Conservation (phyloP, 2,888 invertebrate genomes). For the Apamea anceps region DNA sequence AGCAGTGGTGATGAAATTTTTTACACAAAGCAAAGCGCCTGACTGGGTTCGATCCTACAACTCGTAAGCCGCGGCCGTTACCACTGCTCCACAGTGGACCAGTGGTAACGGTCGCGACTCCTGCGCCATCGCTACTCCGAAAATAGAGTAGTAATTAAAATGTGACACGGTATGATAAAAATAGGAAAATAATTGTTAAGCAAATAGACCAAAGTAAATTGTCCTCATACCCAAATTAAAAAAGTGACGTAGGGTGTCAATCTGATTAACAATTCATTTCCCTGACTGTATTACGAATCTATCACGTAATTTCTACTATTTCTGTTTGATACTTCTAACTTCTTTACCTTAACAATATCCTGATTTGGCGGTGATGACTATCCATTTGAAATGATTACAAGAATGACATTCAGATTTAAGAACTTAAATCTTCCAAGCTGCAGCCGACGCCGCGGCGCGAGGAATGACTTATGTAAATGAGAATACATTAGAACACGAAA, state of each 20-base stretch:
- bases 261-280: neutral
- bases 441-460: neutral
- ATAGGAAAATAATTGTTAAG: neutral
- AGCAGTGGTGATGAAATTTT: no score
- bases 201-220: neutral
- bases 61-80: no score
- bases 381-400: slow-evolving; percentile 1
- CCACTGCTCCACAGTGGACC: no score
- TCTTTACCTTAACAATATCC: neutral
- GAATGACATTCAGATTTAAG: neutral
- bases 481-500: slow-evolving; percentile 31
- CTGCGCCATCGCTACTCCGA: neutral
- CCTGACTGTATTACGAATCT: neutral
- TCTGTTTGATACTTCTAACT: neutral
- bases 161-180: neutral
- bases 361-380: neutral
- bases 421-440: neutral
- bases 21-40: no score
- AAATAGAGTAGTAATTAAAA: neutral
- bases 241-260: neutral
- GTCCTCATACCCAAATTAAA: neutral
- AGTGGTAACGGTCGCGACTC: no score
- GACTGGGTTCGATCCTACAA: no score
- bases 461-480: slow-evolving; percentile 37
- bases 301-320: neutral